phyloP scores from a whole-genome alignment of 2,888 invertebrate genomes.

The Catocala fraxini region DNA sequence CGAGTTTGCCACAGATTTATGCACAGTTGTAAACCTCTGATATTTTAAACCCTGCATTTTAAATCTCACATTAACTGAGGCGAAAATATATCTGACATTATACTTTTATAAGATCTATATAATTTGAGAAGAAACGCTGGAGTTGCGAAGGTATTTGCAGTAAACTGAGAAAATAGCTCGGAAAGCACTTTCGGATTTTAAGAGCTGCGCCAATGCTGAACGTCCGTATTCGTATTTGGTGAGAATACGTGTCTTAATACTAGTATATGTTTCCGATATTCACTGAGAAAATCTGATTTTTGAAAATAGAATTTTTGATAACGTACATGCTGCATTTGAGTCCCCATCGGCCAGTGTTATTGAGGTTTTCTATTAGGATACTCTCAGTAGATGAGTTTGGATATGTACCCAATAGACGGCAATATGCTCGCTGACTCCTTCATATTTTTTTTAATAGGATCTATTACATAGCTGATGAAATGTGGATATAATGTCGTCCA shows the following conservation, averaged over 20 bases:
- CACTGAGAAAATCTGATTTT: too few species aligned
- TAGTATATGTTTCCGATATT: too few species aligned
- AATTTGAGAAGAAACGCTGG: conserved; percentile 21
- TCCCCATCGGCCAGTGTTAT: too few species aligned
- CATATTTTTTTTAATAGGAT: too few species aligned
- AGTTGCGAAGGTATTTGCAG: conserved; percentile 24
- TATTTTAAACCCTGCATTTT: conserved; percentile 5
- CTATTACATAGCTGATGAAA: too few species aligned
- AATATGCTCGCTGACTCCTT: too few species aligned
- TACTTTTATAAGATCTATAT: conserved; percentile 23
- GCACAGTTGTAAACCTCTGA: conserved; percentile 1
- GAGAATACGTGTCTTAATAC: conserved; percentile 3
- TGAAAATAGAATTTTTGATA: too few species aligned
- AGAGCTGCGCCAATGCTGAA: conserved; percentile 15
- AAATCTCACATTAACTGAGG: conserved; percentile 1
- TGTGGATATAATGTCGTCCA: too few species aligned
- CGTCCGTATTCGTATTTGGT: conserved; percentile 11
- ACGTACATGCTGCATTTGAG: too few species aligned
- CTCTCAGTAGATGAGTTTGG: too few species aligned
- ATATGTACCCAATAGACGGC: too few species aligned
- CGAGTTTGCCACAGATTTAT: background rate
- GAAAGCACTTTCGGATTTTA: conserved; percentile 28
- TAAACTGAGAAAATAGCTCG: conserved; percentile 26
- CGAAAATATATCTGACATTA: conserved; percentile 8
- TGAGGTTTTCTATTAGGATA: too few species aligned